phyloP scores from a whole-genome alignment of 2,113 vertebrate genomes.

The Gadus chalcogrammus region DNA sequence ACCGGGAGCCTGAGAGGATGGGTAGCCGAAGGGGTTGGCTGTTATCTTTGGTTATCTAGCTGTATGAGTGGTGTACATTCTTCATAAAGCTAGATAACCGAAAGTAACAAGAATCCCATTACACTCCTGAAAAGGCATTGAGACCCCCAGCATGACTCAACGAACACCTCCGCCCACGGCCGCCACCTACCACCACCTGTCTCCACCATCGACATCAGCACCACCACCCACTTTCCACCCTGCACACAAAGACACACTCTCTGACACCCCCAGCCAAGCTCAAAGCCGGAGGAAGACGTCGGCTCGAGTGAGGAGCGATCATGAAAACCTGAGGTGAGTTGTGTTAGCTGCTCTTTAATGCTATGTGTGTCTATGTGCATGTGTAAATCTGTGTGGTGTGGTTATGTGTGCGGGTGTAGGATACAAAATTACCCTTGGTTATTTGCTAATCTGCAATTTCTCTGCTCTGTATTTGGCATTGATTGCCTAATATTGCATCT shows the following conservation, averaged over 20 bases:
- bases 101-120: constrained; percentile 98
- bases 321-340: constrained; percentile 38
- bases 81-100: constrained; percentile 89
- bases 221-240: too few relatives aligned
- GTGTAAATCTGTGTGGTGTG: neutral
- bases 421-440: neutral
- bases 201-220: too few relatives aligned
- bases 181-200: too few relatives aligned
- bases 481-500: too few relatives aligned
- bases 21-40: constrained; percentile 82
- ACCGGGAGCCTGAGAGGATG: constrained; percentile 57
- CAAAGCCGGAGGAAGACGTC: constrained; percentile 11
- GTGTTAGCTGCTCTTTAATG: neutral
- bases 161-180: too few relatives aligned
- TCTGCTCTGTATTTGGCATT: too few relatives aligned
- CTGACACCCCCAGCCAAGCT: neutral
- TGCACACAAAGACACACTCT: neutral
- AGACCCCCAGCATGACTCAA: constrained; percentile 40
- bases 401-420: neutral
- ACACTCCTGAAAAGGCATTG: constrained; percentile 86
- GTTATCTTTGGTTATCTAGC: constrained; percentile 87
- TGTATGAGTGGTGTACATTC: constrained; percentile 83
- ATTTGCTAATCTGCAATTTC: neutral
- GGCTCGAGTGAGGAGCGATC: constrained; percentile 12
- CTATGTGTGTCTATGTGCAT: neutral